phyloP scores from a whole-genome alignment of 30 jellyfish, hydroid and myxozoan genomes.

The Haliclystus octoradiatus region DNA sequence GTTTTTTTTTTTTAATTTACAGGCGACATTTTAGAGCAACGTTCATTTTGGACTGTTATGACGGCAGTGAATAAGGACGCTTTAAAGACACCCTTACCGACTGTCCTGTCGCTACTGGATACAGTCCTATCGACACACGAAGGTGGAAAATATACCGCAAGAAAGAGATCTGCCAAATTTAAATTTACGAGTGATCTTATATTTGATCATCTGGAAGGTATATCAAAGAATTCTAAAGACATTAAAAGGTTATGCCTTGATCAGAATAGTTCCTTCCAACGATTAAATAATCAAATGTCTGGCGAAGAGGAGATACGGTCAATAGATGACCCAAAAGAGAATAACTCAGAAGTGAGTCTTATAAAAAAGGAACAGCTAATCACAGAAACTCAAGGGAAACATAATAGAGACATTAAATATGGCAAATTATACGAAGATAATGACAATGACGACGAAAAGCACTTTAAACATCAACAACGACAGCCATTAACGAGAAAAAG shows the following conservation, averaged over 20 bases:
- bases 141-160: conserved; percentile 22
- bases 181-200: conserved; percentile 74
- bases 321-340: neutral
- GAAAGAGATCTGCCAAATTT: conserved; percentile 29
- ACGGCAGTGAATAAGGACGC: conserved; percentile 51
- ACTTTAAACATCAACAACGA: neutral
- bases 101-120: conserved; percentile 63
- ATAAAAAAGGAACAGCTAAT: neutral
- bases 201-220: conserved; percentile 58
- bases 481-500: neutral
- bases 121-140: conserved; percentile 48
- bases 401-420: no score
- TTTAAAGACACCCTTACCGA: conserved; percentile 53
- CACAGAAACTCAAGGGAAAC: conserved; percentile 1
- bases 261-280: conserved; percentile 13
- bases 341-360: neutral
- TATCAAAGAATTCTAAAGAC: conserved; percentile 16
- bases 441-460: neutral
- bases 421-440: neutral
- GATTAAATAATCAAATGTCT: conserved; percentile 17
- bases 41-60: conserved; percentile 8
- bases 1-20: no score
- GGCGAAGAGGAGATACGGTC: neutral
- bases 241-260: conserved; percentile 19
- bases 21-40: neutral